phyloP scores from a whole-genome alignment of 2,113 vertebrate genomes.

The Misgurnus anguillicaudatus region DNA sequence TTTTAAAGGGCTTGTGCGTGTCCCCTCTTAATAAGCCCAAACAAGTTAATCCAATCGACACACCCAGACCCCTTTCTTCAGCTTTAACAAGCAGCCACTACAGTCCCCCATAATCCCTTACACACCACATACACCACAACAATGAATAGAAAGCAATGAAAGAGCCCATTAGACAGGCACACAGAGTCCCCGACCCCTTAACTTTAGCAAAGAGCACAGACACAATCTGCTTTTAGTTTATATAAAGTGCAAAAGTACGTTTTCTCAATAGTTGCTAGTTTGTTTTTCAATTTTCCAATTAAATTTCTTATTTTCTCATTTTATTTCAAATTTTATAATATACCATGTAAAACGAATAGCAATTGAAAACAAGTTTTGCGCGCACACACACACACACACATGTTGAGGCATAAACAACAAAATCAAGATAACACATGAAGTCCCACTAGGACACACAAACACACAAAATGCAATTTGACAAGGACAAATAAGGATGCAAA shows the following conservation, averaged over 20 bases:
- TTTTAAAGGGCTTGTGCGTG: slow-evolving; percentile 76
- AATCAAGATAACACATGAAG: slow-evolving; percentile 8
- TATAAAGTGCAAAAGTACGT: too few relatives aligned
- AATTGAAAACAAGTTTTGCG: too few relatives aligned
- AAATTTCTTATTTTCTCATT: too few relatives aligned
- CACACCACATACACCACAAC: slow-evolving; percentile 44
- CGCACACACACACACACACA: too few relatives aligned
- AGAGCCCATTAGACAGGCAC: slow-evolving; percentile 37
- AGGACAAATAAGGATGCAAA: slow-evolving; percentile 34
- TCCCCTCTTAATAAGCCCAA: slow-evolving; percentile 80
- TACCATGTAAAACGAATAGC: too few relatives aligned
- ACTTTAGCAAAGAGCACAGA: neutral
- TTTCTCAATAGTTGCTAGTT: too few relatives aligned
- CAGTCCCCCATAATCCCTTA: slow-evolving; percentile 69
- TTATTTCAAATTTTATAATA: too few relatives aligned
- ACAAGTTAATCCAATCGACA: slow-evolving; percentile 83
- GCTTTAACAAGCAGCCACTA: slow-evolving; percentile 74
- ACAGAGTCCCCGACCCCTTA: slow-evolving; percentile 17
- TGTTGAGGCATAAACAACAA: neutral
- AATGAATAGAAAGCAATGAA: slow-evolving; percentile 45
- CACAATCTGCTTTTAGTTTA: neutral
- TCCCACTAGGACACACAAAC: neutral
- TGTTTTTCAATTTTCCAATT: too few relatives aligned
- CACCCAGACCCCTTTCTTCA: slow-evolving; percentile 76
- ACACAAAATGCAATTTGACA: slow-evolving; percentile 21